Base-by-base conservation (phyloP, 2,113 vertebrate genomes). In the Ivindomyrus marchei region DNA sequence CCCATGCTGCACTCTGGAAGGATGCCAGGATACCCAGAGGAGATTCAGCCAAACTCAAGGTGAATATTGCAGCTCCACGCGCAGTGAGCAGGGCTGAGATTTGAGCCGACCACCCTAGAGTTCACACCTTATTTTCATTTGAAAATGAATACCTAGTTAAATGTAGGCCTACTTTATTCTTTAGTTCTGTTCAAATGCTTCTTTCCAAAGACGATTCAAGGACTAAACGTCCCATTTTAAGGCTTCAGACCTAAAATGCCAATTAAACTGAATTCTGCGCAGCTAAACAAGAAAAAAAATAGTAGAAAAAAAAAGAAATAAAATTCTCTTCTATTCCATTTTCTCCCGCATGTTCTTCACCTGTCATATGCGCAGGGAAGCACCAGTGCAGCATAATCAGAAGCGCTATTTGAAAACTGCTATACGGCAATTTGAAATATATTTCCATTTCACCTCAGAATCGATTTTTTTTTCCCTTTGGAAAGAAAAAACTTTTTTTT, bases 281-380 rank as follows among this genome's bases (percentile, higher is more conserved):
- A 77, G 56, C 46, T 21, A 88, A 74, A 47, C 62, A 49, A 62
- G n/a, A 88, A 45, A 58, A 52, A 88, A 88, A 74, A 36, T 56
- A 7, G 19, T 17, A 49, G 2, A 36, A 74, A 49, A 74, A 31
- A 15, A 1, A 49, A 70, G 39, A n/a, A 74, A 74, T 50, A 49
- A 49, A 5, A 47, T 74, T 50, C 46, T 36, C 13, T 27, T 39
- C 42, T 5, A 11, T 85, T 46, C 42, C 7, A 8, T 21, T 10
- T n/a, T 24, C n/a, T 85, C 2, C 3, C 9, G 0, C 10, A 31
- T 36, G 27, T 74, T 74, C 66, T 36, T 74, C 66, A 74, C n/a
- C 31, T 74, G n/a, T 74, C 66, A 74, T 15, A 8, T 4, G 31
- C 4, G 1, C 66, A 74, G 0, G 10, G 31, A 36, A 36, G 11